phyloP scores from a whole-genome alignment of 2,113 vertebrate species.

The Aphyosemion australe region DNA sequence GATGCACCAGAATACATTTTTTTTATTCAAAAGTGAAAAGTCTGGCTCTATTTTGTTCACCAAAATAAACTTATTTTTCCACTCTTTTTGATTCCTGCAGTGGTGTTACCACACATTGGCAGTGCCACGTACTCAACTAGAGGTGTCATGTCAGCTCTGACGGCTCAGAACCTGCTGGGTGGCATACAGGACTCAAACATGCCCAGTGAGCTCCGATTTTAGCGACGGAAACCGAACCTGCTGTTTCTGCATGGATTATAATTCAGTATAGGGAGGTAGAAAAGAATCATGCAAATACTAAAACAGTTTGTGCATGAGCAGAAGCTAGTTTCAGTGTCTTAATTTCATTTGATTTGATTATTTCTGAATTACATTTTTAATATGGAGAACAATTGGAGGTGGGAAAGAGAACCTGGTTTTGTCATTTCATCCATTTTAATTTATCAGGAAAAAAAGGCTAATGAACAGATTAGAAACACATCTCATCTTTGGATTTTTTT shows the following conservation, averaged over 20 bases:
- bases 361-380: neutral
- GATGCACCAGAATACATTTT: neutral
- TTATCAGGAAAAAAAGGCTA: neutral
- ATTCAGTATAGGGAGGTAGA: neutral
- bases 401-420: conserved; percentile 4
- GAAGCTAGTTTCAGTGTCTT: conserved; percentile 3
- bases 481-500: neutral
- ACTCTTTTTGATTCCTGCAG: no score
- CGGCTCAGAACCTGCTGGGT: conserved; percentile 78
- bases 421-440: neutral
- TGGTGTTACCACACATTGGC: conserved; percentile 79
- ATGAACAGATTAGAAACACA: neutral
- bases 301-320: no score
- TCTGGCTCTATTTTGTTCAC: neutral
- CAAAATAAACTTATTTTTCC: neutral
- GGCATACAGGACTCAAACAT: conserved; percentile 75
- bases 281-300: neutral
- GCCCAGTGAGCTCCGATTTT: conserved; percentile 75
- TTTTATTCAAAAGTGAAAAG: neutral
- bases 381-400: conserved; percentile 1
- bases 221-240: conserved; percentile 28
- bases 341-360: neutral
- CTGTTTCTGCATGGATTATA: neutral
- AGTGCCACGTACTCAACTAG: conserved; percentile 80
- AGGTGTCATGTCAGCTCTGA: conserved; percentile 78